phyloP scores from a whole-genome alignment of 2,797 vertebrate genomes.

The Apogon talboti region DNA sequence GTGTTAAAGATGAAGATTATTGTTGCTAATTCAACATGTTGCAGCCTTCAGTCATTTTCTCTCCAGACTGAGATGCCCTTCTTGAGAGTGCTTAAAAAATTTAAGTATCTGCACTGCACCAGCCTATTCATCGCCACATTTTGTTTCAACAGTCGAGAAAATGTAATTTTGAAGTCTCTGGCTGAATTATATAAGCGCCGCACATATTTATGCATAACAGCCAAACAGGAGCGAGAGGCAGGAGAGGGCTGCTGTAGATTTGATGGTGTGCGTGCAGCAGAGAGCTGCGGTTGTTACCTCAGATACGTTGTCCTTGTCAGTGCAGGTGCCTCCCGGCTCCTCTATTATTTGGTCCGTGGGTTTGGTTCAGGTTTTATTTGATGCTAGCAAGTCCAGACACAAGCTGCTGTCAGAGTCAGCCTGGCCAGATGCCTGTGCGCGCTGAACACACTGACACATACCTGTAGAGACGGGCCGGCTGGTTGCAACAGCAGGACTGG shows the following conservation, averaged over 20 bases:
- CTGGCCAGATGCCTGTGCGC: slow-evolving; percentile 68
- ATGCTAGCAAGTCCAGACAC: slow-evolving; percentile 72
- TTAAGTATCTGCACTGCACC: slow-evolving; percentile 83
- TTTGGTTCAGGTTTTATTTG: slow-evolving; percentile 72
- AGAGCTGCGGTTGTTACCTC: slow-evolving; percentile 58
- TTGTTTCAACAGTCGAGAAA: slow-evolving; percentile 73
- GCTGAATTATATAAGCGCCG: slow-evolving; percentile 69
- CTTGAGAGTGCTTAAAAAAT: slow-evolving; percentile 79
- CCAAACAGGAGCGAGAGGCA: slow-evolving; percentile 38
- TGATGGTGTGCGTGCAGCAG: slow-evolving; percentile 45
- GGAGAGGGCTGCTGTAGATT: slow-evolving; percentile 46
- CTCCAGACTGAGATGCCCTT: slow-evolving; percentile 59
- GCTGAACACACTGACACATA: slow-evolving; percentile 71
- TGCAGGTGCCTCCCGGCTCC: slow-evolving; percentile 60
- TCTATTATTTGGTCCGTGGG: slow-evolving; percentile 64
- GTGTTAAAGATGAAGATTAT: slow-evolving; percentile 72
- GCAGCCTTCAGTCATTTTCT: slow-evolving; percentile 67
- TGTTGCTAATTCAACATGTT: slow-evolving; percentile 77
- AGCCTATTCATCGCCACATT: slow-evolving; percentile 75
- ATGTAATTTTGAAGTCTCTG: slow-evolving; percentile 73
- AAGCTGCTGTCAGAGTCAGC: slow-evolving; percentile 75
- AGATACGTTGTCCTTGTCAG: slow-evolving; percentile 65
- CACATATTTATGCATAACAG: slow-evolving; percentile 67
- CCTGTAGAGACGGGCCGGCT: slow-evolving; percentile 68
- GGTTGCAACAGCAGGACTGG: slow-evolving; percentile 66